Conservation (phyloP, 2,888 invertebrate species). For the Drosophila incognita region DNA sequence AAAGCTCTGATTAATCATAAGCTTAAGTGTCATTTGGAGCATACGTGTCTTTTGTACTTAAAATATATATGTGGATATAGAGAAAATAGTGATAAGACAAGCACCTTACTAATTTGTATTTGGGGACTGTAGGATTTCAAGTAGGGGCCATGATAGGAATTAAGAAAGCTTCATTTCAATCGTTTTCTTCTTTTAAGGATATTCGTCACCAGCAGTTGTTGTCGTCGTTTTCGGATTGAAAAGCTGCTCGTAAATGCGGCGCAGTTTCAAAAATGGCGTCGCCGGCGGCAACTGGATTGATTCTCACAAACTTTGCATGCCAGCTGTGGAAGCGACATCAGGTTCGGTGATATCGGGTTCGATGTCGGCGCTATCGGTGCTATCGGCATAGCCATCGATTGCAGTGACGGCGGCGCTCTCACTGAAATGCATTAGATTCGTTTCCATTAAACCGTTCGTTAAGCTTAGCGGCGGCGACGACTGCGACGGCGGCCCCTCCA, state of each 20-base stretch:
- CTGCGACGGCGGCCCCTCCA: conserved; percentile 88
- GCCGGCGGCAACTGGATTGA: conserved; percentile 75
- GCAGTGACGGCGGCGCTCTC: conserved; percentile 54
- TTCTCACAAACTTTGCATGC: conserved; percentile 79
- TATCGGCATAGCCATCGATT: conserved; percentile 9
- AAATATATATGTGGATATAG: conserved; percentile 5
- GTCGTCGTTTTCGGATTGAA: conserved; percentile 49
- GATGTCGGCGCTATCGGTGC: background rate
- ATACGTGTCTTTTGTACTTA: conserved; percentile 25
- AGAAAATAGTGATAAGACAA: conserved; percentile 29
- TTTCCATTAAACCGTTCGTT: conserved; percentile 85
- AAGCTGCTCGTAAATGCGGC: conserved; percentile 75
- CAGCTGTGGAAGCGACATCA: background rate
- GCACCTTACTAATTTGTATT: conserved; percentile 27
- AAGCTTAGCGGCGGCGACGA: conserved; percentile 90
- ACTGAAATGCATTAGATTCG: conserved; percentile 90
- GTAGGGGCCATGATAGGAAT: conserved; percentile 3
- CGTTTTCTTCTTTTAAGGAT: conserved; percentile 24
- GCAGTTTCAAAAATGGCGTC: conserved; percentile 65
- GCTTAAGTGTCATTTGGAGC: conserved; percentile 28
- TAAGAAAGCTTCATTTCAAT: conserved; percentile 14
- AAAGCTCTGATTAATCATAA: background rate
- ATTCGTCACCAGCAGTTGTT: conserved; percentile 7
- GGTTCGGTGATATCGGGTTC: conserved; percentile 3
- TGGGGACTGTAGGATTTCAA: background rate